Base-by-base conservation (phyloP, 2,797 vertebrate species). In the Urosaurus nigricauda region DNA sequence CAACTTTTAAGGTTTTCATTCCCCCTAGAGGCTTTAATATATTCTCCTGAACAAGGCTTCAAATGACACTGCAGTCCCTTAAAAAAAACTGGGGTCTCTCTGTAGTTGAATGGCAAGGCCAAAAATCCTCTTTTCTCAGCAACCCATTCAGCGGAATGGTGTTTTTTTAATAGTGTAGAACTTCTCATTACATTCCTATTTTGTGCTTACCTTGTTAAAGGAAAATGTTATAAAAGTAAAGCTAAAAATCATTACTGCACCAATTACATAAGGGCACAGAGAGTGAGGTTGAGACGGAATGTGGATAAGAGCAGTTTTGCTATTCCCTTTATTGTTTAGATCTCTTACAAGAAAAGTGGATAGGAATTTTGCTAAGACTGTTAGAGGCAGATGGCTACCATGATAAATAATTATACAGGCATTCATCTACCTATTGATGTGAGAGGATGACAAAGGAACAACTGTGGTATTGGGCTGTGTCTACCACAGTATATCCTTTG, bases 171-270 rank as follows among this genome's bases (percentile, higher is more conserved):
- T 51, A 21, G 70, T 17, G 47, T 68, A 79, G 21, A 58, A 11
- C 21, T 63, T 75, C 11, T 63, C 32, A 2, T 60, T 85, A 32
- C 2, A 17, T 78, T 53, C 21, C 56, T 81, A 4, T 0, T 88
- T 92, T 92, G 83, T 88, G 2, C 1, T 24, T 90, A 58, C 19
- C 0, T 78, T 85, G 5, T 88, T 79, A 79, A 88, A 51, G 14
- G 21, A 53, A 65, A 24, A 56, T 32, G 19, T 71, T 7, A 56
- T 37, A 71, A 43, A 47, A 51, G 2, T 29, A 32, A 68, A 32
- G 65, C 24, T 65, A 84, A 43, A 83, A 53, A 32, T 40, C 40
- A 60, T 89, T 19, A 85, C 40, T 58, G 35, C 74, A 47, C 19
- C 58, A 71, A 71, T 89, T 89, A 73, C 60, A 71, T 11, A 71